Base-by-base conservation (phyloP, 2,888 invertebrate genomes). In the Epinotia demarniana region DNA sequence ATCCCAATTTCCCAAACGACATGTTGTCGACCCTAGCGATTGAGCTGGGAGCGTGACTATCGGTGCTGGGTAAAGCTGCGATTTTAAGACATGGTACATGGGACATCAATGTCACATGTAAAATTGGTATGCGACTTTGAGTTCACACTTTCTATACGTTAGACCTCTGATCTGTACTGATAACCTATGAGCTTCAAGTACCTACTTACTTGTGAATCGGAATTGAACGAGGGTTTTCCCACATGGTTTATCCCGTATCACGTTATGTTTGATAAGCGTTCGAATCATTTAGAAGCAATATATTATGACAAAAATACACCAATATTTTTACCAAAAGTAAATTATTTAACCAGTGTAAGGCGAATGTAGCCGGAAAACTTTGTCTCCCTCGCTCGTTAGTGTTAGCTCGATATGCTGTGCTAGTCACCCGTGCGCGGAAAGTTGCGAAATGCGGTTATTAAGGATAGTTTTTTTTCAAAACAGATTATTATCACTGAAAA, bases 1-100 rank as follows among this genome's bases (percentile, higher is more conserved):
- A 43, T 60, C 69, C 43, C 69, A 69, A 69, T 69, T 58, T 58
- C 58, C 69, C 58, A 23, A 60, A 69, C 58, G 46, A 60, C 69
- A 46, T 69, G 58, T 68, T 68, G 57, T 57, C 55, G 33, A 13
- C 9, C 23, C 49, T 49, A 49, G 3, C 23, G 49, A 18, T 66
- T 12, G 27, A 53, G 27, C 27, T 12, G n/a, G 12, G 53, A 27
- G 49, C 66, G 61, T 13, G 43, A 43, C 62, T 62, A 62, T 43
- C 13, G 12, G 12, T 12, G 53, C 33, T n/a, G 53, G 53, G 16
- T 53, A 53, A 66, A 12, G 12, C 33, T 12, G 6, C 18, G 12
- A 43, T 11, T 53, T 64, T 33, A 23, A 49, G 18, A 64, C 5
- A 23, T 8, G 16, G 23, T 46, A 16, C 19, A n/a, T n/a, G 16